Evolutionary conservation across 1,140 invertebrate species (phyloP).

Genomic region (Cydia pomonella): DNA sequence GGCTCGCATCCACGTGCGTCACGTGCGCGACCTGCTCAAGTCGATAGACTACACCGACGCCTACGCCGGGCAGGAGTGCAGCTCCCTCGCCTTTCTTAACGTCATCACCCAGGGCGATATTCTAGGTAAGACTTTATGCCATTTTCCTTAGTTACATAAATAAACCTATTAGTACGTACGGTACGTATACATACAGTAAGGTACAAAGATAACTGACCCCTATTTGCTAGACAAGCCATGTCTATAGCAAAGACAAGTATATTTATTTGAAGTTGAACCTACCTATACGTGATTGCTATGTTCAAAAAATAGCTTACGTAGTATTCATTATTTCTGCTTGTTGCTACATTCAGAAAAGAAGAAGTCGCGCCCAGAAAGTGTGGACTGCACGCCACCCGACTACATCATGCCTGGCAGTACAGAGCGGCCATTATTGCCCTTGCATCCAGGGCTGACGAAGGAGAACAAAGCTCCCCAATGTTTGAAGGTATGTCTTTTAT

Average conservation of each 20-base stretch:
- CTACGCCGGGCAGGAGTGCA: constrained; percentile 97
- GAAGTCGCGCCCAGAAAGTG: constrained; percentile 90
- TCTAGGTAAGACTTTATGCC: constrained; percentile 72
- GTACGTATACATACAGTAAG: too few relatives aligned
- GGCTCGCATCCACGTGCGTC: constrained; percentile 97
- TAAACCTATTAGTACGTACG: too few relatives aligned
- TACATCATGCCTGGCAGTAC: constrained; percentile 96
- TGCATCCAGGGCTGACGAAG: constrained; percentile 89
- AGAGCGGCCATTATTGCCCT: constrained; percentile 91
- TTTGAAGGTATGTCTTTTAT: constrained; percentile 85
- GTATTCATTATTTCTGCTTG: background rate
- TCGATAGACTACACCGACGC: constrained; percentile 96
- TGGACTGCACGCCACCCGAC: constrained; percentile 98
- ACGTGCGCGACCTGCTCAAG: constrained; percentile 97
- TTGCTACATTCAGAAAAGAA: constrained; percentile 88
- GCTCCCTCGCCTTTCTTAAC: constrained; percentile 97
- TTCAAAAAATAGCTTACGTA: too few relatives aligned
- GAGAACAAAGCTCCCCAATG: constrained; percentile 93
- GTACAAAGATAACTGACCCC: too few relatives aligned
- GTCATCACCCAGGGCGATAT: constrained; percentile 95
- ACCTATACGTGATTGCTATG: too few relatives aligned
- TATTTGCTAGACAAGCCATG: too few relatives aligned
- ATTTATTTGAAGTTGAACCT: too few relatives aligned
- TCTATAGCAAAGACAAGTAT: too few relatives aligned
- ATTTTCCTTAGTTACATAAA: background rate